A percentile compares a stretch with the other conserved stretches of the same genome.
Conservation (phyloP, 2,888 invertebrate genomes). For the Ceriagrion tenellum region DNA sequence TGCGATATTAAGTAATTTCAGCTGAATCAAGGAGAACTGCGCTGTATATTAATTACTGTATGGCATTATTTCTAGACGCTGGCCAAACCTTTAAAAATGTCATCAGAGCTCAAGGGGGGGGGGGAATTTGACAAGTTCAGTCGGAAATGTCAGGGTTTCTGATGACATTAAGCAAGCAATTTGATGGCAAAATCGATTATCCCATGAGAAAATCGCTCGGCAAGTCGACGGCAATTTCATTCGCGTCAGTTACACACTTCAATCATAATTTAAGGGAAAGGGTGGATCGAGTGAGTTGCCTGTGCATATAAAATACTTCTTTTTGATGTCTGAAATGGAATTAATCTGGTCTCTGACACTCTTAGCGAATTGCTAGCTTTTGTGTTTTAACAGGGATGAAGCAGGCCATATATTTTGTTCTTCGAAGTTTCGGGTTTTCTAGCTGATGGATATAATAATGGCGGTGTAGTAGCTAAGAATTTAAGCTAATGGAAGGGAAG, state of each 20-base stretch:
- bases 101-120: too few species aligned
- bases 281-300: not conserved
- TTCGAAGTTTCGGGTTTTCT: too few species aligned
- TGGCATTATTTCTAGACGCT: too few species aligned
- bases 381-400: not conserved
- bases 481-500: too few species aligned
- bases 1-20: too few species aligned
- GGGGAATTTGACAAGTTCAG: too few species aligned
- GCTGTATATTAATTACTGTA: too few species aligned
- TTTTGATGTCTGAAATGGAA: not conserved
- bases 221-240: not conserved
- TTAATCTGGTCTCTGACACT: not conserved
- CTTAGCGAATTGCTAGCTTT: not conserved
- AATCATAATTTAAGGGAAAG: not conserved
- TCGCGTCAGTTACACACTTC: not conserved
- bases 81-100: too few species aligned
- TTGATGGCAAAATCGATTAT: not conserved
- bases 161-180: not conserved
- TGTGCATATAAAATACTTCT: not conserved
- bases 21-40: too few species aligned
- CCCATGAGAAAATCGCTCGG: not conserved
- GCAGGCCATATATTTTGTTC: not conserved
- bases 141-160: not conserved
- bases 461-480: too few species aligned
- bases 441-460: too few species aligned